Evolutionary conservation across 1,140 invertebrate genomes (phyloP), one percentile per base, ranked within the genome.

Genomic region (Drosophila bocki): DNA sequence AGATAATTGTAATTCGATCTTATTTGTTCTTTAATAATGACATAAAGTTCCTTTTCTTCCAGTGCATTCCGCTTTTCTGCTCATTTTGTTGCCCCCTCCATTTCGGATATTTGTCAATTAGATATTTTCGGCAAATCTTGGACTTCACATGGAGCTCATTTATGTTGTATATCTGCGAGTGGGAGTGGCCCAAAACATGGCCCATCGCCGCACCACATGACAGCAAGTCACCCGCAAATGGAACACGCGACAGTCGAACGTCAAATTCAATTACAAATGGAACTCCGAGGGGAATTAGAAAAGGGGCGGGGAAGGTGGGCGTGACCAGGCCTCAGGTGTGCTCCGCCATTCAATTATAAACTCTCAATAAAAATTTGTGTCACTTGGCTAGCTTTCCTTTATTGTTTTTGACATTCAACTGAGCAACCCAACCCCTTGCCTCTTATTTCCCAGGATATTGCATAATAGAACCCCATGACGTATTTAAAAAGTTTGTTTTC

Each of bases 301-400:
- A 4, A 44, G 3, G n/a, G 45, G 70, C 13, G 12, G 13, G 7
- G 15, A 29, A 19, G 17, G 26, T 33, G 59, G 78, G 63, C 63
- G 45, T 51, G 60, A 42, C 64, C 51, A 19, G 63, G 71, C 62
- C 81, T 87, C 88, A 91, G 88, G 88, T 91, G 81, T 85, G 57
- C 81, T 79, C 56, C 81, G 83, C 76, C 78, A 85, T 88, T 88
- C 88, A 91, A 91, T 91, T 91, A 91, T 91, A 91, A 88, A 39
- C 81, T 85, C 87, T 80, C 71, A 91, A 91, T 80, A 84, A 86
- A 75, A 85, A 91, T 75, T 65, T 78, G 82, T 67, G 57, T 51
- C 70, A 84, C 65, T 74, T 58, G 35, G 50, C 45, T 29, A 11
- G 50, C 29, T 37, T 56, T 47, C 29, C 50, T 78, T 79, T 83